Base-by-base conservation (phyloP, 2,113 vertebrate genomes). In the Pithys albifrons region DNA sequence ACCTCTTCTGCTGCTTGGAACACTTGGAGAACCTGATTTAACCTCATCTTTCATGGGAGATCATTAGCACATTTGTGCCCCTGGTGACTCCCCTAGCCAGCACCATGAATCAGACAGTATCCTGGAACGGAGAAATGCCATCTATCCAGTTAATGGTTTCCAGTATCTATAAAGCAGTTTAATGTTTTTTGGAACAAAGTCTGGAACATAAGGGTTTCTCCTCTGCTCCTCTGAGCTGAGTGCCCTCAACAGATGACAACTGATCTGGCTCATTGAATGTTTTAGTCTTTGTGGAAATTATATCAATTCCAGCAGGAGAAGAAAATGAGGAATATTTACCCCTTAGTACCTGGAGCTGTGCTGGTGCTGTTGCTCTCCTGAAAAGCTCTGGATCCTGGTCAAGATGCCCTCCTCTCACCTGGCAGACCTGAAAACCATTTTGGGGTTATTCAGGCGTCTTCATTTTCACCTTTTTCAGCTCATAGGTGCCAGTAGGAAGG, bases 201-300 rank as follows among this genome's bases (percentile, higher is more conserved):
- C 71, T 91, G 82, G 82, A 96, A 93, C 92, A 94, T 97, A 96
- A 95, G 82, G 90, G 71, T 73, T 91, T 94, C 85, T 95, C 67
- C 62, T 93, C 85, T 4, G 22, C 85, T 95, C 67, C 62, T 93
- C 85, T 4, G 22, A 94, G 94, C 62, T 0, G 1, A 91, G 75
- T 88, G 82, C 88, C 88, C 85, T 96, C 95, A 94, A 85, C 92
- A 96, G 90, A 91, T 94, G 96, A 97, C 45, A 85, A 73, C 67
- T 86, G 85, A 90, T 93, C 67, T 95, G 95, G 62, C 79, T 97
- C 75, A 80, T 86, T 91, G 61, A 80, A 49, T 74, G 33, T 88
- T 95, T 90, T 54, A 92, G 54, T 80, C 88, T 95, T 93, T 93
- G 67, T 88, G 78, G 82, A 94, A 95, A 92, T 94, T 79, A 49